These are phyloP conservation scores for Mamestra brassicae DNA, from an alignment of 2,888 invertebrate species.

Conservation along the genomic window DNA sequence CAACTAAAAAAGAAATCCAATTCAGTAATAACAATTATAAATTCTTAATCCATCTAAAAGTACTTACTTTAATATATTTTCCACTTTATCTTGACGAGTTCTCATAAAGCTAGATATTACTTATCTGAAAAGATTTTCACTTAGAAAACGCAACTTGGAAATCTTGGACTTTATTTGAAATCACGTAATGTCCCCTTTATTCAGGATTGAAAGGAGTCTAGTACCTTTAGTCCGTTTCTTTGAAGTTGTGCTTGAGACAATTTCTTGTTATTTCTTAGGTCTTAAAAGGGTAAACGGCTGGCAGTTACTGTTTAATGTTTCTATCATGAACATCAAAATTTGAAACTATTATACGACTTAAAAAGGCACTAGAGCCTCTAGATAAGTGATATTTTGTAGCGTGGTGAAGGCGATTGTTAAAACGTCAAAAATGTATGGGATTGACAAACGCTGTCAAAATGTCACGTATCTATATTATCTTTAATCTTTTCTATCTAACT, in stretches of 20 bases:
- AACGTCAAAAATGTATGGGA: too few relatives aligned
- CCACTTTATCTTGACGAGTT: slow-evolving; percentile 29
- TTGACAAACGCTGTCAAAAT: too few relatives aligned
- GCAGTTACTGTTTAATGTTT: neutral
- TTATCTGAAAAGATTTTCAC: slow-evolving; percentile 49
- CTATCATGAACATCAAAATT: neutral
- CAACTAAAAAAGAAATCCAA: slow-evolving; percentile 26
- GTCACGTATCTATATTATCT: too few relatives aligned
- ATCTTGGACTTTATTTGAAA: slow-evolving; percentile 26
- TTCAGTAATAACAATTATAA: slow-evolving; percentile 10
- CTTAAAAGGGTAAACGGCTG: neutral
- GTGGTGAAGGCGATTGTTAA: too few relatives aligned
- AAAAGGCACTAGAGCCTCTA: too few relatives aligned
- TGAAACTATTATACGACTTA: neutral
- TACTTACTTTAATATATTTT: slow-evolving; percentile 43
- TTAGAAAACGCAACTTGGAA: slow-evolving; percentile 38
- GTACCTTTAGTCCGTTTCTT: slow-evolving; percentile 2
- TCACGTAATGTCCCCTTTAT: slow-evolving; percentile 38
- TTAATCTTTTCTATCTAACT: too few relatives aligned
- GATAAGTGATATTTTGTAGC: too few relatives aligned
- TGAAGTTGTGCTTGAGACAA: neutral
- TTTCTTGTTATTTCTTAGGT: neutral
- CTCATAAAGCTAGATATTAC: slow-evolving; percentile 48
- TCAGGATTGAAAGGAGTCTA: slow-evolving; percentile 22
- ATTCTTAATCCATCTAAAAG: slow-evolving; percentile 33